phyloP scores from a whole-genome alignment of 2,888 invertebrate genomes.

The Coelopa pilipes region DNA sequence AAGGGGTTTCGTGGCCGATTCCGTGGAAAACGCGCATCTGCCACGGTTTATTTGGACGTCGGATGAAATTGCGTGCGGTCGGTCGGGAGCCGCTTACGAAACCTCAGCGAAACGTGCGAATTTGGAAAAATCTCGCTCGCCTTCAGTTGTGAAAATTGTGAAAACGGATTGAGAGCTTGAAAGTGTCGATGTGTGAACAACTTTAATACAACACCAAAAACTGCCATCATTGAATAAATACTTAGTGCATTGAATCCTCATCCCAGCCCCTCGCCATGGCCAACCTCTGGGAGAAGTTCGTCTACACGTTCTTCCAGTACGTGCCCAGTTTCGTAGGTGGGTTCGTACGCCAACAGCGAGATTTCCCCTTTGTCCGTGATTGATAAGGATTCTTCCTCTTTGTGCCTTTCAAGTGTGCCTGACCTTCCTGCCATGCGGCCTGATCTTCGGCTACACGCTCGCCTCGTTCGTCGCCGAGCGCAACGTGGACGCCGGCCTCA shows the following conservation, averaged over 20 bases:
- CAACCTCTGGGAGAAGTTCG: conserved; percentile 53
- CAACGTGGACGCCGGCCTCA: conserved; percentile 45
- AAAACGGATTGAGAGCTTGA: not conserved
- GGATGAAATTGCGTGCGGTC: conserved; percentile 20
- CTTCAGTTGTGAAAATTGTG: not conserved
- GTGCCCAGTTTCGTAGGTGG: conserved; percentile 58
- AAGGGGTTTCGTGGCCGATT: not conserved
- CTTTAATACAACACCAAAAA: not conserved
- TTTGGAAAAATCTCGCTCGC: not conserved
- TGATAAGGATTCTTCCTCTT: conserved; percentile 30
- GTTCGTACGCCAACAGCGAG: conserved; percentile 29
- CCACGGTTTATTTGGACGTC: conserved; percentile 7
- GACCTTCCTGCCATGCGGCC: conserved; percentile 59
- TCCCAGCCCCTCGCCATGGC: conserved; percentile 45
- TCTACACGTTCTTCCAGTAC: conserved; percentile 54
- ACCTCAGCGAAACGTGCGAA: not conserved
- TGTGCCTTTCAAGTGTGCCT: conserved; percentile 51
- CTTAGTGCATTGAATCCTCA: not conserved
- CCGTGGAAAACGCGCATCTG: conserved; percentile 4
- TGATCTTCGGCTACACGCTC: conserved; percentile 61
- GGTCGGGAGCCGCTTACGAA: not conserved
- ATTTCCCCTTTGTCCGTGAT: not conserved
- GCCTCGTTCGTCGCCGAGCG: conserved; percentile 57
- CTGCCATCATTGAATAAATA: not conserved
- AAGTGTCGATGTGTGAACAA: not conserved